Evolutionary conservation across 2,888 invertebrate genomes (phyloP).

Genomic region (Opisthograptis luteolata): DNA sequence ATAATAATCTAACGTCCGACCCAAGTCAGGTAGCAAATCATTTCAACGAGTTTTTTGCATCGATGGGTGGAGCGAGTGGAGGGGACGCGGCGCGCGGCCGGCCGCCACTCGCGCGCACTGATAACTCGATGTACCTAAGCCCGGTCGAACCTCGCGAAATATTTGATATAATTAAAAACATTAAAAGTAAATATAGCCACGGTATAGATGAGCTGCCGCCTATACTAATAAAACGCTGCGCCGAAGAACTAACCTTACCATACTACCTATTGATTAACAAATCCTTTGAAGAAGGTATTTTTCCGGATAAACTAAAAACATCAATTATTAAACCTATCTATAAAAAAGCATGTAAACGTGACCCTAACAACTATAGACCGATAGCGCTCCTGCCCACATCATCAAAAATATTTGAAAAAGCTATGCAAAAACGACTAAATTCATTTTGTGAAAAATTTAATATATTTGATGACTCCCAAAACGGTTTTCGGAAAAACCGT

Average conservation of each 20-base stretch:
- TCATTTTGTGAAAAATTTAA: not conserved
- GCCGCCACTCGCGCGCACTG: not conserved
- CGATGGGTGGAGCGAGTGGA: not conserved
- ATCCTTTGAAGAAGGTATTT: not conserved
- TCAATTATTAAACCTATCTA: no score
- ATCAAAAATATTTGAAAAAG: not conserved
- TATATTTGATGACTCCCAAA: no score
- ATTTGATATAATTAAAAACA: not conserved
- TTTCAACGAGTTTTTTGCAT: not conserved
- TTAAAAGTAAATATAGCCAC: not conserved
- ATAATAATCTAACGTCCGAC: not conserved
- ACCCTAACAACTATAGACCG: not conserved
- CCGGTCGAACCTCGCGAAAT: no score
- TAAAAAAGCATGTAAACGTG: no score
- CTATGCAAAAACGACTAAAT: not conserved
- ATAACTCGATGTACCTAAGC: not conserved
- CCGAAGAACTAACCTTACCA: not conserved
- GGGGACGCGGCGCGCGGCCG: not conserved
- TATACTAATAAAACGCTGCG: not conserved
- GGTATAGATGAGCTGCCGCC: not conserved
- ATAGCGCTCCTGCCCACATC: not conserved
- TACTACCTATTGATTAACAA: not conserved
- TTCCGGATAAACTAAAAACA: no score
- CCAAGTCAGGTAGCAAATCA: not conserved
- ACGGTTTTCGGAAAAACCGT: no score